Evolutionary conservation across 2,797 vertebrate genomes (phyloP), one percentile per base, ranked within the genome.

Genomic region (Florisuga fusca): DNA sequence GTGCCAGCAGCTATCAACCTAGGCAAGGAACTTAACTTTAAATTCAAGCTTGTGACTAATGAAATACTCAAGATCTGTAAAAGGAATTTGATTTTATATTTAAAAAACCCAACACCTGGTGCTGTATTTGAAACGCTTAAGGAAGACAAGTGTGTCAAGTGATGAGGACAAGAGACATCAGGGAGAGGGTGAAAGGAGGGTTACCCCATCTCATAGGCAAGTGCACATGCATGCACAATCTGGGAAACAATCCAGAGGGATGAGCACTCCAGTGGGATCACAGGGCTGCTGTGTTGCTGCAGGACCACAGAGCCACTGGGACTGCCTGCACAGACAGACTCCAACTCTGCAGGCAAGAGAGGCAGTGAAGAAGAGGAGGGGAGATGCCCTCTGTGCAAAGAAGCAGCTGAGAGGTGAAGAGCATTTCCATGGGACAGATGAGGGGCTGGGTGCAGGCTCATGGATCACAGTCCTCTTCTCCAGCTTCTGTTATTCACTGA

Each of bases 321-420:
- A 57, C 48, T 1, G 1, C n/a, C 23, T 34, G 36, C 41, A 10
- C 1, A 0, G 66, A 12, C 11, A 25, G 7, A 14, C 16, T 61
- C 9, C 53, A 31, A 48, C 29, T 51, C 34, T 67, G 43, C 21
- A 67, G 18, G n/a, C 26, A 46, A 51, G 54, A 53, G 25, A 62
- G 29, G 13, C 36, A 53, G 19, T 9, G 43, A 57, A 29, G 16
- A 80, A 51, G 29, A 29, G 6, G 36, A 74, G 6, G 12, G 4
- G 54, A 72, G 18, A 67, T 45, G 33, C 13, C 21, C n/a, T 31
- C 11, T 7, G 15, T 6, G 18, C 0, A 1, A 13, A 57, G 48
- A 0, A 80, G 29, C 25, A 41, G 29, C 21, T 63, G 19, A 53
- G 61, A 68, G 10, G 4, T 36, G 16, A 26, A 54, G 11, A 63